A percentile compares a stretch with the other conserved stretches of the same genome.
Conservation (phyloP, 2,113 vertebrate genomes). For the Siniperca chuatsi region DNA sequence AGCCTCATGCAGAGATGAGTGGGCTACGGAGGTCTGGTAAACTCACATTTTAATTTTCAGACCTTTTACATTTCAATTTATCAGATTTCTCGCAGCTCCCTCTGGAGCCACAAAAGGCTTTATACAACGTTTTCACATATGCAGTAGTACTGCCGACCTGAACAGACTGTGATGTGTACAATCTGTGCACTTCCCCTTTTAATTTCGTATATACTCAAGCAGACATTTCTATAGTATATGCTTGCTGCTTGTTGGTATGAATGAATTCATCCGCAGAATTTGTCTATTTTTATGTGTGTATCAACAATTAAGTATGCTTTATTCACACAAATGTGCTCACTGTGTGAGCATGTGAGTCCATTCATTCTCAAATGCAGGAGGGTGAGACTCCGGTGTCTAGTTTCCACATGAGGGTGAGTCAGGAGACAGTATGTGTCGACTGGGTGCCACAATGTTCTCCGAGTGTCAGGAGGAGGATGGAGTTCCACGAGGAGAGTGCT, state of each 20-base stretch:
- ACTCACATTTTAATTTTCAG: not conserved
- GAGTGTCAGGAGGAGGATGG: conserved; percentile 41
- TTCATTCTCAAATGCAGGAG: conserved; percentile 49
- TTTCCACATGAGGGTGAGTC: conserved; percentile 69
- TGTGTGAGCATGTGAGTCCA: conserved; percentile 28
- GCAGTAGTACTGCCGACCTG: not conserved
- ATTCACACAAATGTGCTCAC: conserved; percentile 36
- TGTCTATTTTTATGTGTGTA: not conserved
- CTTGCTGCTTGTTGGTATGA: not conserved
- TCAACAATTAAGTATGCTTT: not conserved
- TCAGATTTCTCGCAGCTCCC: not conserved
- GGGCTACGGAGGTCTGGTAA: not conserved
- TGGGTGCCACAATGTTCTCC: conserved; percentile 71
- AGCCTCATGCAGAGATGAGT: not conserved
- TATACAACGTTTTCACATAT: not conserved
- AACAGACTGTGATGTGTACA: not conserved
- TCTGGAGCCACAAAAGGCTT: not conserved
- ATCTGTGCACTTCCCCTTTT: no score
- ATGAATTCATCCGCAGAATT: not conserved
- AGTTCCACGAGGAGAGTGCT: conserved; percentile 34
- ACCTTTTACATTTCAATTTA: not conserved
- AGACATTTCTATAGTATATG: not conserved
- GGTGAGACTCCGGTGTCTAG: conserved; percentile 60
- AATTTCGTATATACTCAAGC: not conserved
- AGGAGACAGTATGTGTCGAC: conserved; percentile 67